Percentiles rank a stretch among this genome's conserved stretches.
Conservation (phyloP, 2,113 vertebrate genomes). For the Oryzias celebensis region DNA sequence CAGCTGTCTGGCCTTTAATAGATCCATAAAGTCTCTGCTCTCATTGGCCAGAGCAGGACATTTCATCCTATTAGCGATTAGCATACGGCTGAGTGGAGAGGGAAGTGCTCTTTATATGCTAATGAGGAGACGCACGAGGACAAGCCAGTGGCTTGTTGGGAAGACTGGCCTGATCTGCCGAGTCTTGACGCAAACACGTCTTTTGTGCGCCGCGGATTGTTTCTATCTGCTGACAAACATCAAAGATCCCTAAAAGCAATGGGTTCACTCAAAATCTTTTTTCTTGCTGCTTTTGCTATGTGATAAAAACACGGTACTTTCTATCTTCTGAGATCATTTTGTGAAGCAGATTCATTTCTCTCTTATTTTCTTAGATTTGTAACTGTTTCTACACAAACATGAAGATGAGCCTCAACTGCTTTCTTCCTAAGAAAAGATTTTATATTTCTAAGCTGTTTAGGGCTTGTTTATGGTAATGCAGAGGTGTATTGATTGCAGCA, state of each 20-base stretch:
- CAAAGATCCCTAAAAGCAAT: not conserved
- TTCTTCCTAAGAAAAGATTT: not conserved
- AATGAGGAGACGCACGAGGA: conserved; percentile 60
- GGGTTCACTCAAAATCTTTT: too few relatives aligned
- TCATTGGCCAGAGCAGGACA: conserved; percentile 58
- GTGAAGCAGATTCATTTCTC: not conserved
- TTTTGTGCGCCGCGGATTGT: conserved; percentile 6
- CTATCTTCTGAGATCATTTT: conserved; percentile 1
- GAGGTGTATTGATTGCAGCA: too few relatives aligned
- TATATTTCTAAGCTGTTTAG: too few relatives aligned
- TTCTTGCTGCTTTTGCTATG: too few relatives aligned
- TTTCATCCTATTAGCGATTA: conserved; percentile 73
- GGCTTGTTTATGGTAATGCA: too few relatives aligned
- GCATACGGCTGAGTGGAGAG: conserved; percentile 67
- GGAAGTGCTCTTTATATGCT: conserved; percentile 77
- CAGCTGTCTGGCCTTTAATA: conserved; percentile 65
- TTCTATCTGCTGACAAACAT: conserved; percentile 16
- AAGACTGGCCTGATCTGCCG: conserved; percentile 27
- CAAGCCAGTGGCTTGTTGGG: conserved; percentile 40
- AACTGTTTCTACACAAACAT: not conserved
- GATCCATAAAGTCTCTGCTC: conserved; percentile 57
- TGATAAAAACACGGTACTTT: conserved; percentile 6
- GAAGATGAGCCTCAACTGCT: not conserved
- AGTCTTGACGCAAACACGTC: conserved; percentile 36
- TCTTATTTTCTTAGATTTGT: too few relatives aligned